Percentiles rank a stretch among this genome's conserved stretches.
Evolutionary conservation across 2,888 invertebrate genomes (phyloP).

Genomic region (Melanostoma mellinum): DNA sequence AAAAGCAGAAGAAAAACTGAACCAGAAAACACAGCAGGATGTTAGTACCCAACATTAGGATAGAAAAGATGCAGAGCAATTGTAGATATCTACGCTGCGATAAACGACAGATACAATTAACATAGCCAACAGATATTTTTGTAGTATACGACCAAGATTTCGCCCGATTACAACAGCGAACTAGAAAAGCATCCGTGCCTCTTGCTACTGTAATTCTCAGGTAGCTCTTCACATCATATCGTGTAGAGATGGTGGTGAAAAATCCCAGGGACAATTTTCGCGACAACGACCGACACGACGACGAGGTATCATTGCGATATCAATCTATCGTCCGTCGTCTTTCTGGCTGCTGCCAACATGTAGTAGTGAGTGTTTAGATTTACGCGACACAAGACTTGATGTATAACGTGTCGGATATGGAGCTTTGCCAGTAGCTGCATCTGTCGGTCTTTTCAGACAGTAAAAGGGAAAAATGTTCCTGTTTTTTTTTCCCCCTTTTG

Average conservation of each 20-base stretch:
- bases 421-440: constrained; percentile 57
- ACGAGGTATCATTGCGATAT: constrained; percentile 41
- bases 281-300: constrained; percentile 5
- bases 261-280: constrained; percentile 30
- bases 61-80: constrained; percentile 42
- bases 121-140: constrained; percentile 62
- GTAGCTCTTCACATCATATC: constrained; percentile 31
- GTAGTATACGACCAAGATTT: constrained; percentile 38
- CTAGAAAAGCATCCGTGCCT: constrained; percentile 9
- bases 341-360: constrained; percentile 2
- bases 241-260: constrained; percentile 11
- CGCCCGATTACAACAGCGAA: constrained; percentile 33
- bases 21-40: constrained; percentile 34
- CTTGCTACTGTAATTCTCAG: constrained; percentile 49
- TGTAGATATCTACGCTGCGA: constrained; percentile 50
- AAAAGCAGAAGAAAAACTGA: constrained; percentile 6
- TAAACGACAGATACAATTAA: constrained; percentile 67
- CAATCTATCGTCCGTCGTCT: constrained; percentile 41
- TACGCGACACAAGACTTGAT: constrained; percentile 67
- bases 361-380: constrained; percentile 57
- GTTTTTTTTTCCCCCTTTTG: not conserved
- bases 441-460: constrained; percentile 37
- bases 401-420: constrained; percentile 59
- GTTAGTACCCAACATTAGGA: constrained; percentile 47
- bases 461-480: constrained; percentile 16